Percentiles rank a stretch among this genome's conserved stretches.
Conservation (phyloP, 2,797 vertebrate genomes). For the Pyrocephalus nanus region DNA sequence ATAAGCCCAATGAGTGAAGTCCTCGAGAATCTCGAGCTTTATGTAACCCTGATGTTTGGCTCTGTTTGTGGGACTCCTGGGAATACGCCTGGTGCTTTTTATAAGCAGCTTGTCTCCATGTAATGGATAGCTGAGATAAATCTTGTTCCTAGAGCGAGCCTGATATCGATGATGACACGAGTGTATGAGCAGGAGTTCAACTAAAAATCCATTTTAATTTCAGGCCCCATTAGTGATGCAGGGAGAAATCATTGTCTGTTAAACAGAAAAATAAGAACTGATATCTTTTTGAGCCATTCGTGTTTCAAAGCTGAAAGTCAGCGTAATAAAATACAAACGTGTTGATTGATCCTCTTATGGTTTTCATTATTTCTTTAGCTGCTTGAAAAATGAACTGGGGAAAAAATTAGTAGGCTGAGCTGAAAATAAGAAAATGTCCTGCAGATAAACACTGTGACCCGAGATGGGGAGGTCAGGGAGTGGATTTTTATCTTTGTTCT, state of each 20-base stretch:
- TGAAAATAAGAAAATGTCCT: background rate
- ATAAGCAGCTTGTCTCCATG: background rate
- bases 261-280: conserved; percentile 32
- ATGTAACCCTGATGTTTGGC: background rate
- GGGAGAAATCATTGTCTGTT: conserved; percentile 59
- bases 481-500: background rate
- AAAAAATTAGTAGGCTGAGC: background rate
- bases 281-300: background rate
- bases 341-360: background rate
- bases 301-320: background rate
- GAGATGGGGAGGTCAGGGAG: background rate
- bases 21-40: background rate
- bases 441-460: background rate
- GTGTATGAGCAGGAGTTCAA: background rate
- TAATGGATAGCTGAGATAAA: conserved; percentile 10
- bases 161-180: background rate
- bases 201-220: conserved; percentile 67
- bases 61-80: background rate
- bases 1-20: background rate
- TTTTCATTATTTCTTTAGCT: background rate
- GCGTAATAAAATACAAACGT: background rate
- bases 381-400: background rate
- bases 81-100: background rate
- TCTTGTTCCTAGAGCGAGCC: background rate
- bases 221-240: conserved; percentile 44